Evolutionary conservation across 2,888 invertebrate genomes (phyloP), one percentile per base, ranked within the genome.

Genomic region (Spatulosminthurus flaviceps): DNA sequence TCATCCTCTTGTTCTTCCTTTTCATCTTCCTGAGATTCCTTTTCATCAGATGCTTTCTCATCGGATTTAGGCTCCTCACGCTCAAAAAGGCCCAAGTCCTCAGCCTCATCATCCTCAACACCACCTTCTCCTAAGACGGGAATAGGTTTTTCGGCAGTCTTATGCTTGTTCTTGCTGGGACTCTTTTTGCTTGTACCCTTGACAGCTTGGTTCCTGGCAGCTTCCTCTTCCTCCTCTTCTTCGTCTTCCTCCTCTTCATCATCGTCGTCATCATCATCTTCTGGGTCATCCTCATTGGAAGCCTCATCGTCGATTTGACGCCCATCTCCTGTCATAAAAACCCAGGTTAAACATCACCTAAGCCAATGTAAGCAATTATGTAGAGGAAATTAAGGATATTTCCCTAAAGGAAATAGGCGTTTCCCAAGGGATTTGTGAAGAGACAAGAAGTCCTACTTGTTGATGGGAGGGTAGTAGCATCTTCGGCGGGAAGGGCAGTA

Each of bases 31-130:
- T 81, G 81, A n/a, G 82, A 81, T 13, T 80, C 80, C 69, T 82
- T 80, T 66, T 83, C 82, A 70, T 79, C 80, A 11, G 82, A 82
- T 11, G 72, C 34, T 61, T 81, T 81, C 79, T 84, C 84, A 16
- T 84, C 83, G 21, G 85, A 84, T 70, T 82, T 84, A 64, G 82
- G 78, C 11, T 83, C 80, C 29, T 83, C 82, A 28, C 82, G 79
- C 78, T 83, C 83, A 72, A 61, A 76, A 41, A 84, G 79, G 24
- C 85, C 85, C 78, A 85, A 81, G 76, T 85, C 85, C 81, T 85
- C 85, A 43, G 85, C 85, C 77, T 85, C 85, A 74, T 85, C 85
- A 79, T 85, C 85, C 76, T 85, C 85, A 69, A 83, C 82, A 22
- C 83, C 82, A 60, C 83, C 83, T 42, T 84, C 85, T 51, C 80